These are phyloP conservation scores for Diphyllodes magnificus DNA, from an alignment of 2,113 vertebrate genomes.

Conservation along the genomic window DNA sequence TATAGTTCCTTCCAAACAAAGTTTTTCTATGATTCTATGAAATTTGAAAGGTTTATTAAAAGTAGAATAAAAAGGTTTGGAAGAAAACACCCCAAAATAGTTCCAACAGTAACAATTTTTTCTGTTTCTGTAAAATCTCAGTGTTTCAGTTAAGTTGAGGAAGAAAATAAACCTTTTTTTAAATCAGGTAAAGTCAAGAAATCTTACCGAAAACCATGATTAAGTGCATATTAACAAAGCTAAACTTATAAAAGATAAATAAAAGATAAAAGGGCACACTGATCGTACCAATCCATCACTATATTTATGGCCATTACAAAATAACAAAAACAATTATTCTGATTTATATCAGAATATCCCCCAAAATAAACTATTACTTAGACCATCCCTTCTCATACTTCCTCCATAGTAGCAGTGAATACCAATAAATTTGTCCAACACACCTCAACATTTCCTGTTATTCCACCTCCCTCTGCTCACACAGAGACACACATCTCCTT, in stretches of 20 bases:
- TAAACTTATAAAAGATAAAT: neutral
- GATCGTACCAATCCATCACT: neutral
- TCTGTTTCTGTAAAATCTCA: neutral
- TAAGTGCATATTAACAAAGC: neutral
- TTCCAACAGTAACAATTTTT: neutral
- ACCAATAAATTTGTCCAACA: neutral
- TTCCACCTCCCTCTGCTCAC: neutral
- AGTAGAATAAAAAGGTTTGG: neutral
- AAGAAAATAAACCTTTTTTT: neutral
- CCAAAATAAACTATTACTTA: neutral
- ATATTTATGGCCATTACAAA: neutral
- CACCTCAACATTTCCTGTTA: neutral
- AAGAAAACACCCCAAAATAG: rapidly evolving
- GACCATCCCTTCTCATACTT: neutral
- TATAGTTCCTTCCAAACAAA: neutral
- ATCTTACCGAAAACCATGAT: neutral
- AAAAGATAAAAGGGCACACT: neutral
- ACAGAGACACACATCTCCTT: neutral
- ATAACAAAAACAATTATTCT: rapidly evolving
- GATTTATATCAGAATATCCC: neutral
- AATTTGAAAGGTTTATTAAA: neutral
- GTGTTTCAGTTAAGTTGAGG: neutral
- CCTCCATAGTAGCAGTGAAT: neutral
- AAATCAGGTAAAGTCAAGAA: neutral
- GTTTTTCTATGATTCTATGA: neutral